A percentile compares a stretch with the other conserved stretches of the same genome.
phyloP scores from a whole-genome alignment of 2,888 invertebrate genomes.

The Apodemia duryi region DNA sequence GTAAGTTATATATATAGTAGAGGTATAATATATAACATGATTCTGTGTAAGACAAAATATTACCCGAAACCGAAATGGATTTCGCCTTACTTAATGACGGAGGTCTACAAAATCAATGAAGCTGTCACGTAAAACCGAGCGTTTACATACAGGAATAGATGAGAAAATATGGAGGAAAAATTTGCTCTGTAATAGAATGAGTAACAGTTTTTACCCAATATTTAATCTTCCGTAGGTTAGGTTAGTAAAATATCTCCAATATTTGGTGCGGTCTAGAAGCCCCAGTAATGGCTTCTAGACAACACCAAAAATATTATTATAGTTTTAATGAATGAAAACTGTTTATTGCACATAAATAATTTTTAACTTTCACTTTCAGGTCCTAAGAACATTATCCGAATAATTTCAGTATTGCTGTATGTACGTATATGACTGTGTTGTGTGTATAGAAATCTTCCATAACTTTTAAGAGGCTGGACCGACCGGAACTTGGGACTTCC shows the following conservation, averaged over 20 bases:
- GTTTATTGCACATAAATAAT: too few species aligned
- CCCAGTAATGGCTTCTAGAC: too few species aligned
- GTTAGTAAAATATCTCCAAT: not conserved
- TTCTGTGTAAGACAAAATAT: not conserved
- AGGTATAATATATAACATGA: not conserved
- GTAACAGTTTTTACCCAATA: conserved; percentile 1
- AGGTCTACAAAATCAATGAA: conserved; percentile 7
- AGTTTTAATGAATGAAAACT: too few species aligned
- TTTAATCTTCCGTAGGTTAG: not conserved
- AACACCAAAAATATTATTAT: too few species aligned
- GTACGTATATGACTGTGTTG: too few species aligned
- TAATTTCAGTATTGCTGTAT: too few species aligned
- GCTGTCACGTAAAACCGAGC: conserved; percentile 2
- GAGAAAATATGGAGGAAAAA: conserved; percentile 9
- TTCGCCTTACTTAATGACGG: not conserved
- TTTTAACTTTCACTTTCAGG: too few species aligned
- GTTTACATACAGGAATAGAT: not conserved
- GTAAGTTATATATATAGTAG: not conserved
- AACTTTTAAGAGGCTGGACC: too few species aligned
- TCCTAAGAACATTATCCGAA: too few species aligned
- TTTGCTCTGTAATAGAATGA: conserved; percentile 6
- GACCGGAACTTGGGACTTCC: too few species aligned
- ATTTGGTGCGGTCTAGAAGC: not conserved
- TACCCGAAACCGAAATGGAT: conserved; percentile 1
- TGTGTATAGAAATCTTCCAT: too few species aligned